Evolutionary conservation across 2,888 invertebrate species (phyloP).

Genomic region (Apamea anceps): DNA sequence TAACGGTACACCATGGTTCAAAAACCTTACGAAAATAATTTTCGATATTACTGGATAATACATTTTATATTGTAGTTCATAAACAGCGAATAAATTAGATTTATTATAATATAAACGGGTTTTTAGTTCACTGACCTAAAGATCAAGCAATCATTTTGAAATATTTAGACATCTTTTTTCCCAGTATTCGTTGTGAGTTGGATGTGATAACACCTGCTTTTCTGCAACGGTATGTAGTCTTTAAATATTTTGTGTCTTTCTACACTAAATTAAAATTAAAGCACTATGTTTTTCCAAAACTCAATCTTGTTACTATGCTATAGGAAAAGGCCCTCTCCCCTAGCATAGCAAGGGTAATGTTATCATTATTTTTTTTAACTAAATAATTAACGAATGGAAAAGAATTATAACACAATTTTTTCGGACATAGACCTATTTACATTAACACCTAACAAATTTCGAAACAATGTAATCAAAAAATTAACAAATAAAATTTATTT

Average conservation of each 20-base stretch:
- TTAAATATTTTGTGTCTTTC: not conserved
- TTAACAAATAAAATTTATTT: too few species aligned
- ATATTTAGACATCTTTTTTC: conserved; percentile 19
- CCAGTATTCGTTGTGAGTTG: conserved; percentile 50
- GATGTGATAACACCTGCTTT: conserved; percentile 35
- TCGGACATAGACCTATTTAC: too few species aligned
- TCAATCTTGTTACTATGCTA: not conserved
- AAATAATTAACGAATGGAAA: too few species aligned
- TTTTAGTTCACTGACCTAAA: conserved; percentile 51
- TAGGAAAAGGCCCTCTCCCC: not conserved
- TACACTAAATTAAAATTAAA: not conserved
- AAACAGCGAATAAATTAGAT: conserved; percentile 42
- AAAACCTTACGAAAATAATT: conserved; percentile 40
- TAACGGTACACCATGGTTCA: conserved; percentile 53
- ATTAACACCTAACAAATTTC: too few species aligned
- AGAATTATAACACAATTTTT: too few species aligned
- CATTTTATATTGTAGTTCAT: conserved; percentile 15
- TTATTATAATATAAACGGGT: conserved; percentile 55
- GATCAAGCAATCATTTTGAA: conserved; percentile 31
- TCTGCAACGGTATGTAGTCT: conserved; percentile 36
- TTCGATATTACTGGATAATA: conserved; percentile 11
- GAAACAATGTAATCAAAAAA: too few species aligned
- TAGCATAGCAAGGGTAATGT: not conserved
- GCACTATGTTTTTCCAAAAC: not conserved
- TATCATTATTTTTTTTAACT: too few species aligned